Evolutionary conservation across 2,888 invertebrate species (phyloP).

Genomic region (Tiliacea aurago): DNA sequence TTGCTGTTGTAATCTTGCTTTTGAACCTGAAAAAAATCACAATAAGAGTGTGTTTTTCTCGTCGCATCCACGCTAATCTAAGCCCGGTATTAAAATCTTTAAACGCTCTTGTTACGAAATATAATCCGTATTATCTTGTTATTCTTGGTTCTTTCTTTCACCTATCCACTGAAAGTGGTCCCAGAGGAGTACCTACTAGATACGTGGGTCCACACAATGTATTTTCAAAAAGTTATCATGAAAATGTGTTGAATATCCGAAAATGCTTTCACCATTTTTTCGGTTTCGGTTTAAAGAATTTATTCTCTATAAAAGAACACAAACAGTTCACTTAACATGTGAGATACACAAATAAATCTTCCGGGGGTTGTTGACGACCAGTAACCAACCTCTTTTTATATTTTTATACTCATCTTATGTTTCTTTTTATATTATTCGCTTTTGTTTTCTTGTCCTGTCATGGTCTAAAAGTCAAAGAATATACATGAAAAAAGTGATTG

Average conservation of each 20-base stretch:
- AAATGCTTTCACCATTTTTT: not conserved
- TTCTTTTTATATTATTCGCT: too few relatives aligned
- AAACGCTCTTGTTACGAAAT: slow-evolving; percentile 19
- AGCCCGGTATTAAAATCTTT: not conserved
- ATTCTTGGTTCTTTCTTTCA: slow-evolving; percentile 8
- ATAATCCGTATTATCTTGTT: slow-evolving; percentile 22
- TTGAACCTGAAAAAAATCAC: not conserved
- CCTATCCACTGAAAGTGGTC: not conserved
- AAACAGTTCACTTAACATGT: too few relatives aligned
- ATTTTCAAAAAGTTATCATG: not conserved
- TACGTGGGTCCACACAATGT: not conserved
- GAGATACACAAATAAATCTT: too few relatives aligned
- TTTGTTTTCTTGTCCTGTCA: too few relatives aligned
- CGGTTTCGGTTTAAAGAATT: too few relatives aligned
- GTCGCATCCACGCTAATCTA: not conserved
- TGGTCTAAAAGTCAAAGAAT: too few relatives aligned
- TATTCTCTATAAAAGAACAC: too few relatives aligned
- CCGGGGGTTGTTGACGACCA: too few relatives aligned
- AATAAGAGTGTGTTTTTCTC: not conserved
- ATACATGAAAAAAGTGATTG: too few relatives aligned
- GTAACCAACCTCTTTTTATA: too few relatives aligned
- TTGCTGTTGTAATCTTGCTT: not conserved
- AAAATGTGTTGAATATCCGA: not conserved
- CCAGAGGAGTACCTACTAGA: not conserved
- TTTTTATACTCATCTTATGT: too few relatives aligned